Percentiles rank a stretch among this genome's conserved stretches.
Evolutionary conservation across 2,113 vertebrate genomes (phyloP).

Genomic region (Ammodytes dubius): DNA sequence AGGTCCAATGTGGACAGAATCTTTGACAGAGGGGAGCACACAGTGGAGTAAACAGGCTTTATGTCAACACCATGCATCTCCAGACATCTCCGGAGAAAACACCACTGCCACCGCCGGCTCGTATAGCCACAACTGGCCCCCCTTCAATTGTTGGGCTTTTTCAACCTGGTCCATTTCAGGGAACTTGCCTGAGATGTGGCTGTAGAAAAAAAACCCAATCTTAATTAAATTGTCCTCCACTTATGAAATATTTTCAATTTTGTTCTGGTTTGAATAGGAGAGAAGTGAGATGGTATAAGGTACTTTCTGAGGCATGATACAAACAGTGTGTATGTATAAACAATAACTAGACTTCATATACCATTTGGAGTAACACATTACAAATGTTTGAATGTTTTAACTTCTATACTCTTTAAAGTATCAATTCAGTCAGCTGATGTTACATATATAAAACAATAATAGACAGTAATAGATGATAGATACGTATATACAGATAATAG

Average conservation of each 20-base stretch:
- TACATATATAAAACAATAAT: neutral
- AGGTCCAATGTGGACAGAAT: slow-evolving; percentile 77
- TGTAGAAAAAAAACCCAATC: neutral
- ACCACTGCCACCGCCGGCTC: neutral
- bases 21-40: slow-evolving; percentile 69
- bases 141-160: neutral
- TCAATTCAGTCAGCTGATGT: neutral
- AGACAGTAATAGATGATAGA: no score
- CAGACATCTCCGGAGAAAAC: slow-evolving; percentile 43
- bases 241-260: neutral
- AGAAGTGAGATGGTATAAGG: neutral
- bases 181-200: neutral
- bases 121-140: slow-evolving; percentile 8
- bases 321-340: neutral
- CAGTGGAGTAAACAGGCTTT: slow-evolving; percentile 79
- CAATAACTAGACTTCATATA: neutral
- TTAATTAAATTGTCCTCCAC: neutral
- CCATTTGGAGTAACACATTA: neutral
- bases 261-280: neutral
- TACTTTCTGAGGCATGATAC: neutral
- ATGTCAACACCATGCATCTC: slow-evolving; percentile 73
- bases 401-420: slow-evolving; percentile 1
- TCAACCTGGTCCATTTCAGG: neutral
- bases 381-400: neutral
- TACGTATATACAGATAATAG: no score